A percentile compares a stretch with the other conserved stretches of the same genome.
phyloP scores from a whole-genome alignment of 2,888 invertebrate species.

The Ophraella communa region DNA sequence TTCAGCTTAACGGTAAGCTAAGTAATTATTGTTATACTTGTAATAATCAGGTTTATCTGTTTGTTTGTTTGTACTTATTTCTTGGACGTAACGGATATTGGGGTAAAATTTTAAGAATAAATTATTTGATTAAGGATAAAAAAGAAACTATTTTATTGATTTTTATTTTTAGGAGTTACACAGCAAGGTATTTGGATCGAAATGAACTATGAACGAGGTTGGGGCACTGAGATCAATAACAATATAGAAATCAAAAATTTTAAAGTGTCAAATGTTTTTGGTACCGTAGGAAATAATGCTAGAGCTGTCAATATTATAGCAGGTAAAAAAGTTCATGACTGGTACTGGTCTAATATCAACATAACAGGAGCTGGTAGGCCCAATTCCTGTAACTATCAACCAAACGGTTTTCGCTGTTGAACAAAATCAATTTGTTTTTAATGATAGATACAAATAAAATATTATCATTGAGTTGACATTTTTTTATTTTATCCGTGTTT shows the following conservation, averaged over 20 bases:
- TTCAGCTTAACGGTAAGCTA: slow-evolving; percentile 6
- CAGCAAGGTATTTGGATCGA: slow-evolving; percentile 13
- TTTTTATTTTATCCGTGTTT: no score
- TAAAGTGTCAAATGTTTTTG: neutral
- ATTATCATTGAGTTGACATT: no score
- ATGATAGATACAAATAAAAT: no score
- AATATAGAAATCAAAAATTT: slow-evolving; percentile 13
- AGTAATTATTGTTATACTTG: no score
- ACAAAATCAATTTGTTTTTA: no score
- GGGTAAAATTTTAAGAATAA: no score
- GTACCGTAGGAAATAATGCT: slow-evolving; percentile 5
- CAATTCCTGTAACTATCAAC: slow-evolving; percentile 9
- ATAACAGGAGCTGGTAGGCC: slow-evolving; percentile 2
- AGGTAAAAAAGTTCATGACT: slow-evolving; percentile 9
- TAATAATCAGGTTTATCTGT: no score
- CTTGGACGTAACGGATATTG: no score
- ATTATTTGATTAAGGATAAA: no score
- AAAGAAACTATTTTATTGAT: no score
- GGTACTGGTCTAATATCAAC: neutral
- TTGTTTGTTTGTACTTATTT: no score
- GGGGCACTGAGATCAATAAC: slow-evolving; percentile 1
- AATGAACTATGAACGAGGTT: slow-evolving; percentile 19
- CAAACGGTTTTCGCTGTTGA: no score
- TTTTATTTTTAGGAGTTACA: slow-evolving; percentile 4
- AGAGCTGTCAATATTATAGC: slow-evolving; percentile 1